Base-by-base conservation (phyloP, 2,113 vertebrate species). In the Pelvicachromis taeniatus region DNA sequence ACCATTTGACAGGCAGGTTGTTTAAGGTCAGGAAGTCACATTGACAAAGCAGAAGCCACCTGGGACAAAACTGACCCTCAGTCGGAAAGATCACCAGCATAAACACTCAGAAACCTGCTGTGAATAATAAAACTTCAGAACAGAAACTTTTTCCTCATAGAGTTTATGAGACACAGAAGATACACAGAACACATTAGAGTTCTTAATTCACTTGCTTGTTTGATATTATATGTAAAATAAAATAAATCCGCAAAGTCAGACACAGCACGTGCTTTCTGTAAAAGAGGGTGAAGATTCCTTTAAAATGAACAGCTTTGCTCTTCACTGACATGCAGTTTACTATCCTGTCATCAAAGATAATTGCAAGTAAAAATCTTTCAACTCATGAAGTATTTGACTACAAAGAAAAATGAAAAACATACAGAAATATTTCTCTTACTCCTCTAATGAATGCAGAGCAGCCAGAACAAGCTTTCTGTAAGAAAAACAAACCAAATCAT, bases 71-170 rank as follows among this genome's bases (percentile, higher is more conserved):
- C 4, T 81, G 86, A 89, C 89, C 85, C 78, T 33, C 16, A 52
- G 88, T 89, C 85, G 88, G 59, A 91, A 65, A 89, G 86, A 77
- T 83, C 85, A 88, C 9, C 54, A 55, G 68, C 40, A 63, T 40
- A 45, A 89, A 93, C 59, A 78, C 65, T 82, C 78, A 26, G 73
- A 54, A 83, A 83, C 81, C 87, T 85, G 77, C 54, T 48, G 9
- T 84, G 91, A 93, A 92, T 93, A 88, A 78, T 73, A 89, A 94
- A 82, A 85, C 77, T 26, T 79, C 5, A 12, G 17, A 29, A 19
- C 17, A 75, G 38, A 16, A 82, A 88, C 75, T 54, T 88, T 86
- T 82, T 83, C 48, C 65, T 63, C 23, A 54, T 26, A 80, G 4
- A 33, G 58, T 78, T 63, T 42, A 61, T 35, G 14, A 65, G 21